A percentile compares a stretch with the other conserved stretches of the same genome.
Conservation (phyloP, 2,113 vertebrate genomes). For the Lepidothrix coronata region DNA sequence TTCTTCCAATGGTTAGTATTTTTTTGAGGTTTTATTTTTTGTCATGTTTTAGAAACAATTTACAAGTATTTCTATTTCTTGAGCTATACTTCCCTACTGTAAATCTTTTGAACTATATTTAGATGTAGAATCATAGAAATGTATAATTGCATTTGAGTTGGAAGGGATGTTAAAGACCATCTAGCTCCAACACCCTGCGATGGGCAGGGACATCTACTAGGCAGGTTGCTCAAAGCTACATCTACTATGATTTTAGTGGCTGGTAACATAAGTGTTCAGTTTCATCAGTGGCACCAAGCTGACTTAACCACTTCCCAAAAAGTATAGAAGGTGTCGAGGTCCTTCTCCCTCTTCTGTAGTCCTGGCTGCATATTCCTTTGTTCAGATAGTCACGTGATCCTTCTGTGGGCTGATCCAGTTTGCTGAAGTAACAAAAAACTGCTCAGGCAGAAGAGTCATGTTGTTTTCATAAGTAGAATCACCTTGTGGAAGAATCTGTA, state of each 20-base stretch:
- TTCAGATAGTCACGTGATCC: not conserved
- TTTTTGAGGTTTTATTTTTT: not conserved
- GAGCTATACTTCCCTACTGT: not conserved
- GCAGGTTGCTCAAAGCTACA: not conserved
- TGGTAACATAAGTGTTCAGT: not conserved
- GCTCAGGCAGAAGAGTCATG: not conserved
- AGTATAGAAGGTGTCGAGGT: not conserved
- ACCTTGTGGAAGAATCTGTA: not conserved
- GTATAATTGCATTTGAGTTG: not conserved
- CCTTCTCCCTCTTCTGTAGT: not conserved
- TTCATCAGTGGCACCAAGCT: not conserved
- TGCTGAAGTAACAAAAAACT: not conserved
- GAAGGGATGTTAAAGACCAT: not conserved
- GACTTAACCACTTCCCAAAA: not conserved
- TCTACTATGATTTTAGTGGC: not conserved
- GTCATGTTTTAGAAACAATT: not conserved
- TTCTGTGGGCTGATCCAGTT: not conserved
- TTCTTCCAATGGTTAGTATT: conserved; percentile 89
- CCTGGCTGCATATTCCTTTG: not conserved
- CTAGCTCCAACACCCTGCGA: not conserved
- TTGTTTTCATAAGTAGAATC: not conserved
- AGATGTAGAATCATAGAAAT: not conserved
- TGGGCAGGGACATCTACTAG: not conserved
- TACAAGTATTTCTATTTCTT: not conserved
- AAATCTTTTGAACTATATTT: not conserved